Conservation (phyloP, 2,888 invertebrate species). For the Panzeria rudis region DNA sequence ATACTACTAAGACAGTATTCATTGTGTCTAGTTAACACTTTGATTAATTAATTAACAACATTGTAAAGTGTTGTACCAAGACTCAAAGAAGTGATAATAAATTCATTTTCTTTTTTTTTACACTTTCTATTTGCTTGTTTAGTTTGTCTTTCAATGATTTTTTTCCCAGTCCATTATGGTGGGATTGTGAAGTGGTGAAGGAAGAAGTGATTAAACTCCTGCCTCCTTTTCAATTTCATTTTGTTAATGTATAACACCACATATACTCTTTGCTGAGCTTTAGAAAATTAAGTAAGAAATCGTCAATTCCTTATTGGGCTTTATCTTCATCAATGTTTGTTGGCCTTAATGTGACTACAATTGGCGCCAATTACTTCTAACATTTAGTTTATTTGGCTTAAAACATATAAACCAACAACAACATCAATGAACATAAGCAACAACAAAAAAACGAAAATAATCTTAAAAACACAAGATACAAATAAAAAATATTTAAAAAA, state of each 20-base stretch:
- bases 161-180: no score
- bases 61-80: conserved; percentile 25
- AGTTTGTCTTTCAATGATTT: not conserved
- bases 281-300: conserved; percentile 60
- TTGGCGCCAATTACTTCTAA: conserved; percentile 68
- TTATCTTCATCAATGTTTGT: conserved; percentile 60
- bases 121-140: conserved; percentile 7
- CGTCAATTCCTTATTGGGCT: conserved; percentile 61
- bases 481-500: conserved; percentile 15
- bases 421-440: not conserved
- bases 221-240: conserved; percentile 19
- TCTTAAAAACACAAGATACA: conserved; percentile 24
- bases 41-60: conserved; percentile 57
- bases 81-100: conserved; percentile 26
- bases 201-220: not conserved
- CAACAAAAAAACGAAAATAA: not conserved
- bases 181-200: not conserved
- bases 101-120: conserved; percentile 26
- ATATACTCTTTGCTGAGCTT: not conserved
- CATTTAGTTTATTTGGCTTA: conserved; percentile 60
- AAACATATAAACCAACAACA: conserved; percentile 25
- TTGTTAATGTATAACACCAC: not conserved
- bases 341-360: conserved; percentile 70
- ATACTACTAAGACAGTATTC: not conserved
- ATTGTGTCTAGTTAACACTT: conserved; percentile 36